A percentile compares a stretch with the other conserved stretches of the same genome.
Evolutionary conservation across 2,797 vertebrate genomes (phyloP).

Genomic region (Mus minutoides): DNA sequence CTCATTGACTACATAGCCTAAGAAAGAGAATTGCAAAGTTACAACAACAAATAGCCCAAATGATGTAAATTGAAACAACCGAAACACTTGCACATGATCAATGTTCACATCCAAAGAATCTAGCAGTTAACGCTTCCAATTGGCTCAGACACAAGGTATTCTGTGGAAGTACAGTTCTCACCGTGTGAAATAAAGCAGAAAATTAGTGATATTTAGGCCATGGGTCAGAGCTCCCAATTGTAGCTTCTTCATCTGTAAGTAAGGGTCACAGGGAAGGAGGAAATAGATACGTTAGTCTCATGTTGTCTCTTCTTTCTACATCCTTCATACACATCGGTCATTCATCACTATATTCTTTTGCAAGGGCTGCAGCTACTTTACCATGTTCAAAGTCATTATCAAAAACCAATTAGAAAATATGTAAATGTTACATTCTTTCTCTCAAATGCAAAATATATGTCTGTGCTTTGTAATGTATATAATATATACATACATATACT

Average conservation of each 20-base stretch:
- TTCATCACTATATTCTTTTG: background rate
- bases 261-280: background rate
- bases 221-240: background rate
- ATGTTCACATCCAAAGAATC: background rate
- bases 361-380: background rate
- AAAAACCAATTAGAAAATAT: background rate
- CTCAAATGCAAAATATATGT: background rate
- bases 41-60: conserved; percentile 12
- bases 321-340: background rate
- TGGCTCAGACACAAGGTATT: background rate
- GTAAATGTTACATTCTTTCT: background rate
- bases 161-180: background rate
- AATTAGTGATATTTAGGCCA: background rate
- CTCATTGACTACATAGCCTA: background rate
- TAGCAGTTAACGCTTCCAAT: background rate
- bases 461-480: no score
- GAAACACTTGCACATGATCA: background rate
- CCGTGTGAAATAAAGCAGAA: background rate
- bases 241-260: background rate
- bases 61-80: conserved; percentile 24
- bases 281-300: background rate
- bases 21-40: conserved; percentile 17
- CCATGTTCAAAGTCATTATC: background rate
- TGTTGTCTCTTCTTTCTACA: background rate
- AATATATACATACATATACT: background rate